phyloP scores from a whole-genome alignment of 2,888 invertebrate species.

The Epirrhoe tristata region DNA sequence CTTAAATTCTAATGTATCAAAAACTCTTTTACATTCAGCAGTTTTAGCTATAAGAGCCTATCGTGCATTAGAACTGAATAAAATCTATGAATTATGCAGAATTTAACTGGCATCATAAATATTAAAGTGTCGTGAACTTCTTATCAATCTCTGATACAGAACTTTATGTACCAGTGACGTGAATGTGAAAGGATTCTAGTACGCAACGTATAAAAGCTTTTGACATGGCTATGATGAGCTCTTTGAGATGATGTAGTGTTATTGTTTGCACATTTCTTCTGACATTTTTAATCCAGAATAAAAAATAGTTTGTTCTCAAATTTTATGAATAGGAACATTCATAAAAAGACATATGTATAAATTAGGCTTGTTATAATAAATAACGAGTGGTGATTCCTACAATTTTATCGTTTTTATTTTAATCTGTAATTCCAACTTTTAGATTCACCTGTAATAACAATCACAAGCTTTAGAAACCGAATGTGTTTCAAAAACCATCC shows the following conservation, averaged over 20 bases:
- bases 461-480: background rate
- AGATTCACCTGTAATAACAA: background rate
- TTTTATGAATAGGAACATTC: too few relatives aligned
- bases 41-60: background rate
- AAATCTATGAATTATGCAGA: too few relatives aligned
- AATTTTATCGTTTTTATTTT: background rate
- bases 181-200: background rate
- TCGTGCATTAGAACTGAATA: background rate
- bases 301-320: too few relatives aligned
- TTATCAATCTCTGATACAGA: background rate
- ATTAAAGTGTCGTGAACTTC: background rate
- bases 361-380: too few relatives aligned
- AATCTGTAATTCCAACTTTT: background rate
- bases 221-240: background rate
- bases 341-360: too few relatives aligned
- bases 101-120: background rate
- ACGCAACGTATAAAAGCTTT: background rate
- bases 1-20: background rate
- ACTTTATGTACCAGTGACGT: background rate
- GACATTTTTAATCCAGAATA: background rate
- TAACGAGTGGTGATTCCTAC: too few relatives aligned
- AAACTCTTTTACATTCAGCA: background rate
- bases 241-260: background rate
- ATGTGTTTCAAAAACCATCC: constrained; percentile 44
- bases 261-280: background rate